These are phyloP conservation scores for Microcebus griseorufus DNA, from an alignment of 2,113 vertebrate genomes.

Conservation along the genomic window DNA sequence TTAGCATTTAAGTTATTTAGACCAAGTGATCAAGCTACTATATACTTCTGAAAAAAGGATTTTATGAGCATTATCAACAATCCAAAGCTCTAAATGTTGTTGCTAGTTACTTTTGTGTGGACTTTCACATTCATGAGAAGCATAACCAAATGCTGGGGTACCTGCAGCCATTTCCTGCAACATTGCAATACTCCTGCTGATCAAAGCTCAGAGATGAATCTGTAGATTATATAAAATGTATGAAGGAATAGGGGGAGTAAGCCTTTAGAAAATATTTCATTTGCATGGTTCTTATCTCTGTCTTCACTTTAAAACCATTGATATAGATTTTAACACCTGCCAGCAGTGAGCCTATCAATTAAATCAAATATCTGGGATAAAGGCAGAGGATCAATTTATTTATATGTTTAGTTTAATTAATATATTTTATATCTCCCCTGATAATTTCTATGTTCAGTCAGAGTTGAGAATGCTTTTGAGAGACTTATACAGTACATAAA, in stretches of 20 bases:
- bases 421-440: background rate
- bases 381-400: background rate
- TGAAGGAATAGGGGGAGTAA: background rate
- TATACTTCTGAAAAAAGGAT: background rate
- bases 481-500: background rate
- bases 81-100: background rate
- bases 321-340: background rate
- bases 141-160: background rate
- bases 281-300: background rate
- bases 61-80: background rate
- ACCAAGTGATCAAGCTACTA: background rate
- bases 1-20: background rate
- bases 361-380: background rate
- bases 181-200: background rate
- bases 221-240: background rate
- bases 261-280: background rate
- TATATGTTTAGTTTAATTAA: background rate
- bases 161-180: background rate
- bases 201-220: background rate
- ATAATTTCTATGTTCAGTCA: background rate
- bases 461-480: background rate
- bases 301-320: background rate
- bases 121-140: background rate
- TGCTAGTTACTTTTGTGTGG: background rate
- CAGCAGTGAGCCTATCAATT: background rate